A percentile compares a stretch with the other conserved stretches of the same genome.
phyloP scores from a whole-genome alignment of 2,888 invertebrate species.

The Macropis europaea region DNA sequence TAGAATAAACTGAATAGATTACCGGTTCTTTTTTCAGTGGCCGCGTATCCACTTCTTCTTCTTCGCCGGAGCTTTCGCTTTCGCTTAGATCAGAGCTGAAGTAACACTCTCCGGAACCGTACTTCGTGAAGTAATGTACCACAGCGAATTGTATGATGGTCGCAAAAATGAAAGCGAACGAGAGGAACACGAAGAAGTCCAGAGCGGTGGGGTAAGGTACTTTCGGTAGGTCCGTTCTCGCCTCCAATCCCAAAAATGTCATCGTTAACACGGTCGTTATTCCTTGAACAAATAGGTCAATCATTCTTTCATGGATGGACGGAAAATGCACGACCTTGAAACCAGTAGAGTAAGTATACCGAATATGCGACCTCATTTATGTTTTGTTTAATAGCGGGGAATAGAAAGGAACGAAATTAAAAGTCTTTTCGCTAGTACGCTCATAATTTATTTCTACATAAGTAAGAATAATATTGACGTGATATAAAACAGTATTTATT shows the following conservation, averaged over 20 bases:
- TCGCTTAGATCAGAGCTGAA: constrained; percentile 84
- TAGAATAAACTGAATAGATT: constrained; percentile 3
- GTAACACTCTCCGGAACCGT: constrained; percentile 90
- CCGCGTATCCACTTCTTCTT: constrained; percentile 73
- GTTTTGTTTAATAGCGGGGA: too few relatives aligned
- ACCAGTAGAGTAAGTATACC: too few relatives aligned
- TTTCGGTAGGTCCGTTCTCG: constrained; percentile 90
- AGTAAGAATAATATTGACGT: too few relatives aligned
- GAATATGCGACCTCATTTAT: too few relatives aligned
- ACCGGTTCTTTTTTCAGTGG: constrained; percentile 63
- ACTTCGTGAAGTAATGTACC: constrained; percentile 93
- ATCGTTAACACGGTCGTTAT: constrained; percentile 92
- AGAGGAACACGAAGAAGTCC: constrained; percentile 91
- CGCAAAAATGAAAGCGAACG: constrained; percentile 90
- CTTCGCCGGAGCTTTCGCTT: constrained; percentile 82
- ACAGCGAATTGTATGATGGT: constrained; percentile 92
- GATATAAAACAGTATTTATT: too few relatives aligned
- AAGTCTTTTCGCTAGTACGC: too few relatives aligned
- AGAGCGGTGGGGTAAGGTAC: constrained; percentile 93
- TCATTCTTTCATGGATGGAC: neutral
- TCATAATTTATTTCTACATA: too few relatives aligned
- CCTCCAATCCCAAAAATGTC: constrained; percentile 91
- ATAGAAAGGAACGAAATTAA: too few relatives aligned
- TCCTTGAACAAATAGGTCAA: constrained; percentile 80
- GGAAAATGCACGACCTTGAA: too few relatives aligned